Conservation (phyloP, 2,888 invertebrate species). For the Germaria angustata region DNA sequence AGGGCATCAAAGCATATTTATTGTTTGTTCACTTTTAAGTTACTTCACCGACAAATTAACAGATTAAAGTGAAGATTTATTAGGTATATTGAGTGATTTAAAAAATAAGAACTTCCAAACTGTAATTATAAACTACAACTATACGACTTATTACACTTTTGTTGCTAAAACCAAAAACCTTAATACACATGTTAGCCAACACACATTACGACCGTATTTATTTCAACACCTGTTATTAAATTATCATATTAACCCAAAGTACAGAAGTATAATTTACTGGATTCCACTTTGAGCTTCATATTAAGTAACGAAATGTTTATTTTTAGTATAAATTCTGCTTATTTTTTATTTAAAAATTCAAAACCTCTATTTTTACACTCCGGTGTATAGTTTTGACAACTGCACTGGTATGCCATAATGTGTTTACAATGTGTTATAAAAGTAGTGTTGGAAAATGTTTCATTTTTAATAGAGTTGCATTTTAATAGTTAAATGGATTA, state of each 20-base stretch:
- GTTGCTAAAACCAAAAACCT: conserved; percentile 69
- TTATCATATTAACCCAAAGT: conserved; percentile 19
- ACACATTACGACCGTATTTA: conserved; percentile 42
- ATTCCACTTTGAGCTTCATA: conserved; percentile 3
- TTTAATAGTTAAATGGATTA: conserved; percentile 45
- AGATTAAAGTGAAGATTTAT: no score
- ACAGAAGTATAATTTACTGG: background rate
- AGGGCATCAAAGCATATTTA: background rate
- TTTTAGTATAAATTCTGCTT: background rate
- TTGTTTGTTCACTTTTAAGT: background rate
- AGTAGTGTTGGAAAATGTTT: conserved; percentile 65
- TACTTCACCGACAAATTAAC: no score
- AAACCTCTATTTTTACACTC: conserved; percentile 10
- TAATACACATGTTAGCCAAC: conserved; percentile 47
- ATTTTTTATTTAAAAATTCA: conserved; percentile 11
- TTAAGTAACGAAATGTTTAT: conserved; percentile 13
- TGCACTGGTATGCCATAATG: conserved; percentile 15
- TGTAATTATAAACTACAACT: background rate
- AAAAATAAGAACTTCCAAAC: background rate
- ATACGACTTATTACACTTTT: background rate
- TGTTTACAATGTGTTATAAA: conserved; percentile 38
- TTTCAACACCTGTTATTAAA: conserved; percentile 43
- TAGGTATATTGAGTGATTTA: no score
- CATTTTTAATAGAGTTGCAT: conserved; percentile 56
- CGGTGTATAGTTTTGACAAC: conserved; percentile 39